Conservation (phyloP, 2,888 invertebrate species). For the Amphipyra tragopoginis region DNA sequence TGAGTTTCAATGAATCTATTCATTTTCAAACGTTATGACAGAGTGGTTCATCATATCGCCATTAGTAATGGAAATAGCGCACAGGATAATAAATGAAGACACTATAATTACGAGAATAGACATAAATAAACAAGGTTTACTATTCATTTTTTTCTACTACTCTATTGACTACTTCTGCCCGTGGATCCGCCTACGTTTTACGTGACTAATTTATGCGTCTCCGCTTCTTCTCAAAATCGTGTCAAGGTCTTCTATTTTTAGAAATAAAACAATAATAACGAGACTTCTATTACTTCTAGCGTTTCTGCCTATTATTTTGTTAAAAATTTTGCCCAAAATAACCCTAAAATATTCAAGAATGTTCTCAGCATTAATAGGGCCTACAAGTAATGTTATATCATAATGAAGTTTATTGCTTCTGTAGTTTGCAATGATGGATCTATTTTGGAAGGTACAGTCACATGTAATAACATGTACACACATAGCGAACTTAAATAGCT, state of each 20-base stretch:
- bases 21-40: constrained; percentile 17
- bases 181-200: neutral
- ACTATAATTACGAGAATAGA: constrained; percentile 31
- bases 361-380: neutral
- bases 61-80: constrained; percentile 25
- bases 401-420: too few species aligned
- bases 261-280: constrained; percentile 20
- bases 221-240: constrained; percentile 3
- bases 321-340: neutral
- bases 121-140: constrained; percentile 38
- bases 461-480: too few species aligned
- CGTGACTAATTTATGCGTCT: constrained; percentile 19
- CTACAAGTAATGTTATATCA: too few species aligned
- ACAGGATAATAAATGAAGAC: constrained; percentile 19
- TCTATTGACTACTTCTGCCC: constrained; percentile 10
- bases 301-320: neutral
- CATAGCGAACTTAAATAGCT: too few species aligned
- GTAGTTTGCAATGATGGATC: too few species aligned
- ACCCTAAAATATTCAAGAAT: neutral
- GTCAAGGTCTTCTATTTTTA: constrained; percentile 22
- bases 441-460: too few species aligned
- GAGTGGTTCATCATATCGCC: constrained; percentile 21
- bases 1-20: constrained; percentile 24
- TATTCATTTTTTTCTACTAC: constrained; percentile 17
- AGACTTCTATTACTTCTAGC: neutral